phyloP scores from a whole-genome alignment of 1,140 invertebrate species.

The Ceratoteleas bidentatus region DNA sequence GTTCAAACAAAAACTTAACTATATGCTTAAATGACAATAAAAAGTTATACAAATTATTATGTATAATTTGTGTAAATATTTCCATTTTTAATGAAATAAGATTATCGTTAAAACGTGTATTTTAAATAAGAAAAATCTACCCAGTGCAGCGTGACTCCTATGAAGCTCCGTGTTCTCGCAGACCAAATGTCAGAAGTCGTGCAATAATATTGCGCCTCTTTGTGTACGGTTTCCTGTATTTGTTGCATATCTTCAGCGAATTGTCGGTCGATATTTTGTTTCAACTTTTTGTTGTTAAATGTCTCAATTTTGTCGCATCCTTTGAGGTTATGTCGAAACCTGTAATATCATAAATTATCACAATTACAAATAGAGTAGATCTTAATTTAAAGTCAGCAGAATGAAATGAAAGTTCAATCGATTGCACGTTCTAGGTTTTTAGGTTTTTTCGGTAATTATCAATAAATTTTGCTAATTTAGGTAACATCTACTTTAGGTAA shows the following conservation, averaged over 20 bases:
- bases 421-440: too few relatives aligned
- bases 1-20: too few relatives aligned
- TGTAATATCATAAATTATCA: not conserved
- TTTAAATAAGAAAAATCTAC: slow-evolving; percentile 1
- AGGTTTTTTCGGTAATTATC: too few relatives aligned
- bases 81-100: too few relatives aligned
- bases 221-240: not conserved
- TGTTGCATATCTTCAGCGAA: slow-evolving; percentile 1
- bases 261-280: not conserved
- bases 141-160: slow-evolving; percentile 6
- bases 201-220: not conserved
- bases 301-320: not conserved
- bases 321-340: not conserved
- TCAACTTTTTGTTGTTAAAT: slow-evolving; percentile 4
- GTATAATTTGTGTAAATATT: too few relatives aligned
- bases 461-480: too few relatives aligned
- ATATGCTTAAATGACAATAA: too few relatives aligned
- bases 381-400: too few relatives aligned
- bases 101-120: too few relatives aligned
- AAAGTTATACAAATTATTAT: too few relatives aligned
- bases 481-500: too few relatives aligned
- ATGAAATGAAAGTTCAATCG: too few relatives aligned
- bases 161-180: not conserved
- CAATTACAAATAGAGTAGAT: not conserved
- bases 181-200: slow-evolving; percentile 3